Percentiles rank a stretch among this genome's conserved stretches.
These are phyloP conservation scores for Bufotes viridis DNA, from an alignment of 2,797 vertebrate species.

Conservation along the genomic window DNA sequence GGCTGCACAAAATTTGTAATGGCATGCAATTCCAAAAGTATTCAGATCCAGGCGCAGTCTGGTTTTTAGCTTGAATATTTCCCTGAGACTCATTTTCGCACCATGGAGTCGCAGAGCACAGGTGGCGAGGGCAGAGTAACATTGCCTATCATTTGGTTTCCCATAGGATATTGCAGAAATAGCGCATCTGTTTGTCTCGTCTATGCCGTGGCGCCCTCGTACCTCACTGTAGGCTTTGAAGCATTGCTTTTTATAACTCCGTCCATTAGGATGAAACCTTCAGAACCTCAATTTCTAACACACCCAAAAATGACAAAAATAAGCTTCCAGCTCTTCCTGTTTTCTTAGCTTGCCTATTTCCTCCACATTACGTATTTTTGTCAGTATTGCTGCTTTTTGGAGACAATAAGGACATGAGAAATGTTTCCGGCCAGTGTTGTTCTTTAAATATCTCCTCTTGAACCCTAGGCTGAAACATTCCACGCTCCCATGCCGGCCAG, in stretches of 20 bases:
- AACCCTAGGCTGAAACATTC: conserved; percentile 13
- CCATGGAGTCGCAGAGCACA: too few species aligned
- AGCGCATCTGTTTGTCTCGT: background rate
- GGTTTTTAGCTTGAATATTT: too few species aligned
- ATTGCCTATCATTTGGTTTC: background rate
- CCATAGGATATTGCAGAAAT: background rate
- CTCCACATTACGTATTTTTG: conserved; percentile 74
- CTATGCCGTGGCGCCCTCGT: background rate
- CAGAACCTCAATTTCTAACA: conserved; percentile 72
- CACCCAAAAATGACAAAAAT: conserved; percentile 73
- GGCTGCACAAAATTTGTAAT: too few species aligned
- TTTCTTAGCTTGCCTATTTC: conserved; percentile 77
- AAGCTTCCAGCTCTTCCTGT: conserved; percentile 80
- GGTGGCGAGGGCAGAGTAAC: background rate
- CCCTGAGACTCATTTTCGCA: too few species aligned
- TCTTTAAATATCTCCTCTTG: conserved; percentile 61
- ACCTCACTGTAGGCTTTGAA: background rate
- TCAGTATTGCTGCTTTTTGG: conserved; percentile 53
- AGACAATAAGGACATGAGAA: conserved; percentile 66
- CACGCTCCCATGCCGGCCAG: background rate
- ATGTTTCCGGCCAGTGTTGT: conserved; percentile 80
- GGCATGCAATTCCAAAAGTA: too few species aligned
- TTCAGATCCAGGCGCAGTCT: too few species aligned
- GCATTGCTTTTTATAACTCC: background rate
- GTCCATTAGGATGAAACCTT: conserved; percentile 64